These are phyloP conservation scores for Dromius quadrimaculatus DNA, from an alignment of 2,888 invertebrate genomes.

Conservation along the genomic window DNA sequence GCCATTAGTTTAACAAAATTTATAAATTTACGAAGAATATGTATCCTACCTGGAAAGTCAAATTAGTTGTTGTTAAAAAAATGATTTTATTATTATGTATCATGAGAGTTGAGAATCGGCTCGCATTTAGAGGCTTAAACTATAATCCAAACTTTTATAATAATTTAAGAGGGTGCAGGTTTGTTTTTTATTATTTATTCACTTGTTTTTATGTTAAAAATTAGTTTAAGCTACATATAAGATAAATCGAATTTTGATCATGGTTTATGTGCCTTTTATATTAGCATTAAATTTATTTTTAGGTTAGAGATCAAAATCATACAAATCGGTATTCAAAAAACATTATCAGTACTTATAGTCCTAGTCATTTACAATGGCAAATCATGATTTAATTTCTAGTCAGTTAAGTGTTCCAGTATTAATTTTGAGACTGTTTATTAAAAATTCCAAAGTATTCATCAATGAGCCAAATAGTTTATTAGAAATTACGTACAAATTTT, in stretches of 20 bases:
- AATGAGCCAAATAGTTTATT: conserved; percentile 40
- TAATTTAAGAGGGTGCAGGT: conserved; percentile 18
- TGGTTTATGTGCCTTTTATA: conserved; percentile 29
- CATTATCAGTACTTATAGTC: conserved; percentile 9
- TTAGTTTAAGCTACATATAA: conserved; percentile 3
- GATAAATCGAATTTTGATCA: conserved; percentile 25
- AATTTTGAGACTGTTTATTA: conserved; percentile 47
- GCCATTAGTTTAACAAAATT: too few relatives aligned
- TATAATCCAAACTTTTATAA: conserved; percentile 11
- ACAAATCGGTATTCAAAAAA: neutral
- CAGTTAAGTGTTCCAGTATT: conserved; percentile 46
- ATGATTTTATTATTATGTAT: too few relatives aligned
- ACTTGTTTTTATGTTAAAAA: conserved; percentile 14
- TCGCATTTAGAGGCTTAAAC: conserved; percentile 4
- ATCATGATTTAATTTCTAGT: conserved; percentile 32
- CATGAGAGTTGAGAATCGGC: too few relatives aligned
- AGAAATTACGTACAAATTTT: conserved; percentile 33
- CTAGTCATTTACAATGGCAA: conserved; percentile 30
- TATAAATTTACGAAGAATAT: too few relatives aligned
- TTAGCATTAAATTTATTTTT: conserved; percentile 7
- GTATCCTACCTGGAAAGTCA: too few relatives aligned
- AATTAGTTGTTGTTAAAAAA: too few relatives aligned
- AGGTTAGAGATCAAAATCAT: neutral
- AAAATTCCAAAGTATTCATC: conserved; percentile 48
- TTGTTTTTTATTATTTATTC: neutral